A percentile compares a stretch with the other conserved stretches of the same genome.
Conservation (phyloP, 2,888 invertebrate species). For the Sicus ferrugineus region DNA sequence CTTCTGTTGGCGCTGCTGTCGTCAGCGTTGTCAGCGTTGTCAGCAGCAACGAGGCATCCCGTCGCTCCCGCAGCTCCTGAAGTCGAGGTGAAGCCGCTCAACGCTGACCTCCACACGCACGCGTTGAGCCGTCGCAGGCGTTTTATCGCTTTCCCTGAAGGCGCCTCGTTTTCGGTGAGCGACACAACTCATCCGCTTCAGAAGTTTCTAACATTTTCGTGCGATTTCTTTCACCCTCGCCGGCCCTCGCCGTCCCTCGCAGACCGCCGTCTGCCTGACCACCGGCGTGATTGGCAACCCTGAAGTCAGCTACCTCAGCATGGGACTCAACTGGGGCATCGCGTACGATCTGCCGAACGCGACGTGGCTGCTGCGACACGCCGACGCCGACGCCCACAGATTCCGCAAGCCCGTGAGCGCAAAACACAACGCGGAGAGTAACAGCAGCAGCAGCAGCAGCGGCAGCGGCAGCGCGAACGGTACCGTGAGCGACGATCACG, state of each 20-base stretch:
- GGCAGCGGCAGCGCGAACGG: background rate
- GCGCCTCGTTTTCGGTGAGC: conserved; percentile 68
- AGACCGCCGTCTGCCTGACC: conserved; percentile 70
- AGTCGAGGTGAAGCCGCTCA: background rate
- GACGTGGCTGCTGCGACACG: conserved; percentile 66
- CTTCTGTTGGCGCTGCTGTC: background rate
- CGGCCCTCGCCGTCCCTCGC: background rate
- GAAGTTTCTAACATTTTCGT: background rate
- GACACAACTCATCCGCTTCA: background rate
- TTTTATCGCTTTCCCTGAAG: conserved; percentile 68
- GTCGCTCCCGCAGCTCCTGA: background rate
- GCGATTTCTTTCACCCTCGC: background rate
- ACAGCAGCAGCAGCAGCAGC: background rate
- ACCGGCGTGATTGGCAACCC: conserved; percentile 70
- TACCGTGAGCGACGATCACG: conserved; percentile 35
- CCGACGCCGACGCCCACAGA: conserved; percentile 47
- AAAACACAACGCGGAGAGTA: background rate
- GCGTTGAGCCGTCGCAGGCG: conserved; percentile 54
- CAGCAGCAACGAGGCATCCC: background rate
- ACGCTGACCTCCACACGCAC: background rate
- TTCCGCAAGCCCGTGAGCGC: background rate
- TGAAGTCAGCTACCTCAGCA: conserved; percentile 68
- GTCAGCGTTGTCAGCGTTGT: background rate
- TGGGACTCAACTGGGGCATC: conserved; percentile 76
- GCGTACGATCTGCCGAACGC: conserved; percentile 72